These are phyloP conservation scores for Adela reaumurella DNA, from an alignment of 2,888 invertebrate species.

Conservation along the genomic window DNA sequence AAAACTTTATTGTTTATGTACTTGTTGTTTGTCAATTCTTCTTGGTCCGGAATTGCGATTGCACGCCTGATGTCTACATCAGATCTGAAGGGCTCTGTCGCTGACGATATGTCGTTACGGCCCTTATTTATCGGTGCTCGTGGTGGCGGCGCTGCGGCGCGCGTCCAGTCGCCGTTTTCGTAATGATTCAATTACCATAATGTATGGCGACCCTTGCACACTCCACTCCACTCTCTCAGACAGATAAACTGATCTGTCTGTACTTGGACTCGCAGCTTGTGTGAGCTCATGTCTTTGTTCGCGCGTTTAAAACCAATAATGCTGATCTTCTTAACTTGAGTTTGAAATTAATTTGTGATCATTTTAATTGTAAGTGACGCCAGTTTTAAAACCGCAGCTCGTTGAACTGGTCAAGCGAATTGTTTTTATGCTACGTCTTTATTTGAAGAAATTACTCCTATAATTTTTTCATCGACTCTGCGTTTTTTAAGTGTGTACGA, in stretches of 20 bases:
- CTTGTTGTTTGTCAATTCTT: too few species aligned
- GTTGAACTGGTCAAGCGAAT: too few species aligned
- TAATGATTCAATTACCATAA: not conserved
- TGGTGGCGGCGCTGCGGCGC: not conserved
- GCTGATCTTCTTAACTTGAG: not conserved
- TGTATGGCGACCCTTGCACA: not conserved
- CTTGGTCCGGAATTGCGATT: not conserved
- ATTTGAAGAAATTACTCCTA: too few species aligned
- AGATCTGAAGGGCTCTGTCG: not conserved
- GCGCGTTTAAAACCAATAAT: not conserved
- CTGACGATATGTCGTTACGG: not conserved
- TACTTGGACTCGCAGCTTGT: too few species aligned
- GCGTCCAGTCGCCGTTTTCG: not conserved
- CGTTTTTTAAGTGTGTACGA: too few species aligned
- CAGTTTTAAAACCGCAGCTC: too few species aligned
- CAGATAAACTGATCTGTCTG: too few species aligned
- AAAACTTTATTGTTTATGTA: too few species aligned
- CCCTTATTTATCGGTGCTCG: not conserved
- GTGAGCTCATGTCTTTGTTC: too few species aligned
- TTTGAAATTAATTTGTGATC: not conserved
- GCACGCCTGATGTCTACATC: not conserved
- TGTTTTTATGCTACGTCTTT: too few species aligned
- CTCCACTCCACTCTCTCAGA: too few species aligned
- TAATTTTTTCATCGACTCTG: too few species aligned
- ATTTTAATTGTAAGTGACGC: not conserved